Base-by-base conservation (phyloP, 2,113 vertebrate genomes). In the Tapirus terrestris region DNA sequence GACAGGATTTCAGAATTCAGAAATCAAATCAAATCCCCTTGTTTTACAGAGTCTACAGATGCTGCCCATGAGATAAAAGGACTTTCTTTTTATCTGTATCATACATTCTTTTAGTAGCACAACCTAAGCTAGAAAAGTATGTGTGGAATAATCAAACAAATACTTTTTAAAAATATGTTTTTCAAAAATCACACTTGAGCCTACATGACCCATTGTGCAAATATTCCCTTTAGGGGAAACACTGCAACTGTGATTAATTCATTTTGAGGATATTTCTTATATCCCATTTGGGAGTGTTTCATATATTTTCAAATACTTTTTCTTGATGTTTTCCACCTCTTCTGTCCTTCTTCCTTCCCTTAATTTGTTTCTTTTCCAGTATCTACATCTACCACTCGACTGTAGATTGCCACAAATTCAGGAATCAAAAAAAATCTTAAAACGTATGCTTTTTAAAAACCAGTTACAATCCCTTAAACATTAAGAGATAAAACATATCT, bases 111-210 rank as follows among this genome's bases (percentile, higher is more conserved):
- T 88, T 20, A 51, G 84, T 17, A 91, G 67, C 67, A 94, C 70
- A 81, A 81, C 12, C 51, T 89, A 76, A 63, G 45, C 68, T 65
- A 87, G 36, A 72, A 87, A 96, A 89, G n/a, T 77, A 53, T 45
- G 60, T 36, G 43, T 43, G 33, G 48, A 89, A 63, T 51, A 67
- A 91, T 31, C 81, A 61, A 95, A 94, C 16, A 95, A 88, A 94
- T 60, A 68, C 18, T 65, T n/a, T 87, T 68, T 67, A 12, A 93
- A 45, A 76, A 67, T 36, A 67, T 39, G 29, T 61, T 97, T 90
- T 84, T 73, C 17, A 85, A 96, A 97, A 97, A 73, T 83, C 88
- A 93, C 90, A 94, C 60, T 36, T 75, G 43, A 95, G 67, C 53
- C 67, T 51, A 43, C 8, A 70, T 10, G 67, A 95, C 29, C 93